phyloP scores from a whole-genome alignment of 2,888 invertebrate species.

The Aphidius colemani region DNA sequence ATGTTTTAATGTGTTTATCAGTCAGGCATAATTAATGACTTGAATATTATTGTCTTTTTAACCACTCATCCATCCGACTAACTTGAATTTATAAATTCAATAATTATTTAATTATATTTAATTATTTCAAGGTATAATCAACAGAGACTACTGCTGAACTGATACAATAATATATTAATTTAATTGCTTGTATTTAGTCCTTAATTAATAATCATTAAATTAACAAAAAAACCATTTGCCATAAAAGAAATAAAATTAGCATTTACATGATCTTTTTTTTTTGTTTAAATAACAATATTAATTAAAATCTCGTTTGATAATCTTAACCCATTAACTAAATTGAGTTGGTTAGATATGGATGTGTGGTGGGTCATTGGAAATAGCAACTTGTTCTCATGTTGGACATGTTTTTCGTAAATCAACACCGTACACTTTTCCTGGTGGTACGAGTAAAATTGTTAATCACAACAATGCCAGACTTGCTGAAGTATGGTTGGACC shows the following conservation, averaged over 20 bases:
- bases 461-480: constrained; percentile 99
- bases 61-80: constrained; percentile 60
- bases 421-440: constrained; percentile 98
- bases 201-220: constrained; percentile 15
- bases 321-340: constrained; percentile 57
- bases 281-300: background rate
- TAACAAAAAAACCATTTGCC: background rate
- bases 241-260: too few species aligned
- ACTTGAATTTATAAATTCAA: constrained; percentile 46
- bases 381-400: constrained; percentile 92
- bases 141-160: too few species aligned
- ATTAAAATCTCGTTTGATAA: constrained; percentile 19
- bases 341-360: constrained; percentile 85
- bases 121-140: too few species aligned
- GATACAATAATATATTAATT: too few species aligned
- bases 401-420: constrained; percentile 97
- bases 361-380: constrained; percentile 94
- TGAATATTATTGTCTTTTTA: constrained; percentile 43
- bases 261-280: too few species aligned
- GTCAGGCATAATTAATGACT: constrained; percentile 6
- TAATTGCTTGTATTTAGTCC: background rate
- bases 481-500: constrained; percentile 99
- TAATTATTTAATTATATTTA: too few species aligned
- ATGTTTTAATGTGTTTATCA: constrained; percentile 22
- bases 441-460: constrained; percentile 94